Evolutionary conservation across 2,113 vertebrate genomes (phyloP).

Genomic region (Leptobrachium leishanense): DNA sequence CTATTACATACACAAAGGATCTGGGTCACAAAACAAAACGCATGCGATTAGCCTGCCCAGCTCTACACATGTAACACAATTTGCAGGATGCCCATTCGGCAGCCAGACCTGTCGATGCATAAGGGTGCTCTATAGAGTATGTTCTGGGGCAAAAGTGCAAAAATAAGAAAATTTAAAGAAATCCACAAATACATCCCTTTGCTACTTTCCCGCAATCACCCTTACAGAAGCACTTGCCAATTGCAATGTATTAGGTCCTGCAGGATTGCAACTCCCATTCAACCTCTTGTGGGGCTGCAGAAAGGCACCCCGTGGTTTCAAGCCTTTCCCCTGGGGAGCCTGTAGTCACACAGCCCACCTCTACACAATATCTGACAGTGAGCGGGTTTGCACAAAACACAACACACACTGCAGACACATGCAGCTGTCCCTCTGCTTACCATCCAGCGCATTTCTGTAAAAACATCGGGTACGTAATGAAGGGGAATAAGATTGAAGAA

Average conservation of each 20-base stretch:
- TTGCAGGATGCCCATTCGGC: background rate
- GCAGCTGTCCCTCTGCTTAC: constrained; percentile 33
- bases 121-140: background rate
- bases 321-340: background rate
- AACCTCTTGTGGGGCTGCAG: background rate
- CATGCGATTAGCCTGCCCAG: constrained; percentile 11
- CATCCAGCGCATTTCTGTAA: constrained; percentile 37
- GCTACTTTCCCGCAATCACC: too few relatives aligned
- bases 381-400: constrained; percentile 1
- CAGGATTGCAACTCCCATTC: background rate
- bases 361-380: background rate
- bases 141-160: too few relatives aligned
- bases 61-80: background rate
- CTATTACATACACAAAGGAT: background rate
- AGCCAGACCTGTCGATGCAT: background rate
- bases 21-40: constrained; percentile 51
- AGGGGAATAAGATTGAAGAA: constrained; percentile 12
- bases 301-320: background rate
- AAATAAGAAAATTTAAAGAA: too few relatives aligned
- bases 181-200: too few relatives aligned
- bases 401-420: constrained; percentile 39
- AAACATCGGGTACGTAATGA: constrained; percentile 4
- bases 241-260: background rate
- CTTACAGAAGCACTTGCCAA: background rate
- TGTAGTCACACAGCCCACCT: background rate